phyloP scores from a whole-genome alignment of 2,113 vertebrate genomes.

The Paraplagusia blochii region DNA sequence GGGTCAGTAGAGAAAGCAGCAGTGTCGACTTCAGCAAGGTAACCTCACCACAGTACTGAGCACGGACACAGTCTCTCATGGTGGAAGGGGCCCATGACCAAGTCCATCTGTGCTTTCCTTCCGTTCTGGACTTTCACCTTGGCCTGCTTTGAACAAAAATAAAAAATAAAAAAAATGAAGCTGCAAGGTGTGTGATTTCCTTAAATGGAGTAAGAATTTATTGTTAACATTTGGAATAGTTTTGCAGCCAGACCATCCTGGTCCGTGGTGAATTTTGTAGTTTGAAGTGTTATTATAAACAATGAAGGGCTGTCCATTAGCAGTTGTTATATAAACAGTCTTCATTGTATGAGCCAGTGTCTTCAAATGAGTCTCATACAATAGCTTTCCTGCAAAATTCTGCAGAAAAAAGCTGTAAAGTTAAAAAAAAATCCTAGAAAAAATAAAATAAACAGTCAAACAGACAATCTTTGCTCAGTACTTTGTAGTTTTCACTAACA shows the following conservation, averaged over 20 bases:
- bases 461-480: conserved; percentile 63
- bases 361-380: conserved; percentile 39
- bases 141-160: conserved; percentile 11
- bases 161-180: no score
- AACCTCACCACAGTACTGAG: conserved; percentile 63
- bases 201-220: conserved; percentile 17
- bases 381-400: conserved; percentile 11
- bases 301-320: conserved; percentile 36
- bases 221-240: conserved; percentile 8
- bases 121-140: conserved; percentile 29
- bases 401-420: conserved; percentile 4
- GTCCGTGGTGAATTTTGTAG: conserved; percentile 29
- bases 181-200: not conserved
- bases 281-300: conserved; percentile 29
- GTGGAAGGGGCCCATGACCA: conserved; percentile 24
- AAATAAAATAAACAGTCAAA: no score
- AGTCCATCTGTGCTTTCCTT: conserved; percentile 29
- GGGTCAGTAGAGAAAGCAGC: conserved; percentile 93
- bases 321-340: conserved; percentile 35
- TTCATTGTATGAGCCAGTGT: conserved; percentile 42
- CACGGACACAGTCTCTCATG: conserved; percentile 39
- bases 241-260: conserved; percentile 34
- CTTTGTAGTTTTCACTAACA: conserved; percentile 27
- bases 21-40: conserved; percentile 97
- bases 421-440: no score